phyloP scores from a whole-genome alignment of 2,113 vertebrate genomes.

The Sapayoa aenigma region DNA sequence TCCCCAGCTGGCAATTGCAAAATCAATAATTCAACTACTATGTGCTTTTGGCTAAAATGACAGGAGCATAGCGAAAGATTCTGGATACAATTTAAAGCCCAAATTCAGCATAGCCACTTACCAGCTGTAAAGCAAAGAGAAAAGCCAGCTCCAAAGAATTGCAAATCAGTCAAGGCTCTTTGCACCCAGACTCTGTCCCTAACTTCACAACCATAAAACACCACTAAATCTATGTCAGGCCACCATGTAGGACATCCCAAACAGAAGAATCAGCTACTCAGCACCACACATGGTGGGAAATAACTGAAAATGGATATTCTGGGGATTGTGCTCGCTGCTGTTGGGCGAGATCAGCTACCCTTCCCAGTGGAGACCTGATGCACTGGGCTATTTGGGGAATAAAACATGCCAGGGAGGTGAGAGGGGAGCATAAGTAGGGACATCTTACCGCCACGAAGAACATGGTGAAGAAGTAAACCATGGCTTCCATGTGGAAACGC shows the following conservation, averaged over 20 bases:
- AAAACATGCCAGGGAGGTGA: not conserved
- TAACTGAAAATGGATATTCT: not conserved
- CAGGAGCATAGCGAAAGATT: not conserved
- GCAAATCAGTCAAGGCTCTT: not conserved
- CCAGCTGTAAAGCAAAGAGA: conserved; percentile 9
- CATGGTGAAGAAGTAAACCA: conserved; percentile 99
- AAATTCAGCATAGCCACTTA: not conserved
- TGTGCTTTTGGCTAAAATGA: not conserved
- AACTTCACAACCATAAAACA: not conserved
- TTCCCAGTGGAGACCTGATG: rapidly evolving
- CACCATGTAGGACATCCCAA: not conserved
- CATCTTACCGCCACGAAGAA: conserved; percentile 91
- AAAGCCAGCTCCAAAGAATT: not conserved
- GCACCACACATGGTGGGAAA: rapidly evolving
- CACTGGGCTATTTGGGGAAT: rapidly evolving
- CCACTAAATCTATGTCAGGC: not conserved
- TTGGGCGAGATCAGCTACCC: not conserved
- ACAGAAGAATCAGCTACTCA: not conserved
- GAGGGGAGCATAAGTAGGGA: rapidly evolving
- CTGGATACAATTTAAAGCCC: conserved; percentile 18
- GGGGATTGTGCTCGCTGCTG: not conserved
- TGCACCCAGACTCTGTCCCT: not conserved
- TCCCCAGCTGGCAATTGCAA: conserved; percentile 15
- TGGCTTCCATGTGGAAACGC: conserved; percentile 97
- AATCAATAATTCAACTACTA: not conserved